Conservation (phyloP, 2,797 vertebrate species). For the Yasuhikotakia modesta region DNA sequence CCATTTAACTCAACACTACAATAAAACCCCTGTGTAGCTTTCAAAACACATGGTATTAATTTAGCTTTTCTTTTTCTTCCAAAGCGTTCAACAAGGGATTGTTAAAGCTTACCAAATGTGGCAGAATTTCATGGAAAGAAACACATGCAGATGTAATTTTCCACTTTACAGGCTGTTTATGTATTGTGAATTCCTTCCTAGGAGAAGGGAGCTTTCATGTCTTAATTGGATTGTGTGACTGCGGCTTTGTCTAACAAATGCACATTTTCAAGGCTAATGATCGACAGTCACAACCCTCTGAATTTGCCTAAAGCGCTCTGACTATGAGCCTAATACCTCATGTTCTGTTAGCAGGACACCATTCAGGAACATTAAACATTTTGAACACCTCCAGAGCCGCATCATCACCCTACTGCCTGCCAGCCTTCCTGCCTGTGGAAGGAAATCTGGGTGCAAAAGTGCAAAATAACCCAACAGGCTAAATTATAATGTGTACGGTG, state of each 20-base stretch:
- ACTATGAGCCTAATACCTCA: conserved; percentile 52
- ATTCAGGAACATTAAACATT: conserved; percentile 63
- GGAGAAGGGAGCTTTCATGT: conserved; percentile 63
- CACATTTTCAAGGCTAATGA: conserved; percentile 61
- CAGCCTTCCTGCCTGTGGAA: conserved; percentile 56
- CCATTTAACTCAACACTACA: conserved; percentile 19
- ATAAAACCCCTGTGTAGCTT: conserved; percentile 34
- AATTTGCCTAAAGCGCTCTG: conserved; percentile 61
- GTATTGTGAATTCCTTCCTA: conserved; percentile 67
- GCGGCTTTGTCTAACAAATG: conserved; percentile 62
- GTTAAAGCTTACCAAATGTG: conserved; percentile 67
- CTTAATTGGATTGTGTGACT: conserved; percentile 70
- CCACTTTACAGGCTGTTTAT: conserved; percentile 70
- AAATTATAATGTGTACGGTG: background rate
- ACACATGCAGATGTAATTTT: conserved; percentile 67
- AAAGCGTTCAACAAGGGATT: conserved; percentile 47
- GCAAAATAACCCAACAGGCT: background rate
- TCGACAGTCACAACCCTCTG: conserved; percentile 57
- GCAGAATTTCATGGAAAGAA: conserved; percentile 53
- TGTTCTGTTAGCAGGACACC: conserved; percentile 51
- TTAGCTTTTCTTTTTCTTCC: conserved; percentile 40
- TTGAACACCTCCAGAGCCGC: conserved; percentile 57
- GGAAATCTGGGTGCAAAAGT: conserved; percentile 53
- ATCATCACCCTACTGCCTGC: conserved; percentile 54
- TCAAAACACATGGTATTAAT: conserved; percentile 59